Percentiles rank a stretch among this genome's conserved stretches.
phyloP scores from a whole-genome alignment of 1,140 invertebrate genomes.

The Meloidogyne floridensis region DNA sequence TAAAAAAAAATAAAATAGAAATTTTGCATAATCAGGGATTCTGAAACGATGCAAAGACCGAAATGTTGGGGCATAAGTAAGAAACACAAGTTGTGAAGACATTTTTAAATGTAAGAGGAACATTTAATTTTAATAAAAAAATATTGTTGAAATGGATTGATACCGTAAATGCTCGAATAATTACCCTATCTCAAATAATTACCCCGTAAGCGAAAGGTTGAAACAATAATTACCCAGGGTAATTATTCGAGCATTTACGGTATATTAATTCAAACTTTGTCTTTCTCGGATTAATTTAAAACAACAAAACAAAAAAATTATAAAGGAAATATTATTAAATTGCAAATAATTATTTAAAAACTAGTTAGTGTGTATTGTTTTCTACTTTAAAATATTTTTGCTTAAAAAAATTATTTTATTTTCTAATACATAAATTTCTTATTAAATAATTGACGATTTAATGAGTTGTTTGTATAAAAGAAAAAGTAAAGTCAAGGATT shows the following conservation, averaged over 20 bases:
- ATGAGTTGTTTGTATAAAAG: not conserved
- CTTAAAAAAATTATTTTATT: not conserved
- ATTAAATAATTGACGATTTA: not conserved
- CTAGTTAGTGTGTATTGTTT: not conserved
- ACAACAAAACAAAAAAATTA: constrained; percentile 5
- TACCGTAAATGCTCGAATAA: not conserved
- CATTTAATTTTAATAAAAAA: not conserved
- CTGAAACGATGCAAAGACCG: too few relatives aligned
- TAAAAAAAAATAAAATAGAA: too few relatives aligned
- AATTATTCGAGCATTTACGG: too few relatives aligned
- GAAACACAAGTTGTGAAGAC: too few relatives aligned
- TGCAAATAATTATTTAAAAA: not conserved
- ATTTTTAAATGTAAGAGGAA: too few relatives aligned
- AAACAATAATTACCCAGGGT: too few relatives aligned
- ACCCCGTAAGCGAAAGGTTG: too few relatives aligned
- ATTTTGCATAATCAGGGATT: too few relatives aligned
- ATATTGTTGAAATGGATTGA: not conserved
- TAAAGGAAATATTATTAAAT: constrained; percentile 8
- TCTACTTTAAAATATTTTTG: not conserved
- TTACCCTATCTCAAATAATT: too few relatives aligned
- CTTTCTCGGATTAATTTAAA: too few relatives aligned
- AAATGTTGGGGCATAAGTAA: too few relatives aligned
- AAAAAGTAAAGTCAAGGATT: constrained; percentile 1
- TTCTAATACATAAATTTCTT: not conserved
- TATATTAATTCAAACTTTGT: too few relatives aligned